Base-by-base conservation (phyloP, 2,888 invertebrate genomes). In the Hemistola chrysoprasaria region DNA sequence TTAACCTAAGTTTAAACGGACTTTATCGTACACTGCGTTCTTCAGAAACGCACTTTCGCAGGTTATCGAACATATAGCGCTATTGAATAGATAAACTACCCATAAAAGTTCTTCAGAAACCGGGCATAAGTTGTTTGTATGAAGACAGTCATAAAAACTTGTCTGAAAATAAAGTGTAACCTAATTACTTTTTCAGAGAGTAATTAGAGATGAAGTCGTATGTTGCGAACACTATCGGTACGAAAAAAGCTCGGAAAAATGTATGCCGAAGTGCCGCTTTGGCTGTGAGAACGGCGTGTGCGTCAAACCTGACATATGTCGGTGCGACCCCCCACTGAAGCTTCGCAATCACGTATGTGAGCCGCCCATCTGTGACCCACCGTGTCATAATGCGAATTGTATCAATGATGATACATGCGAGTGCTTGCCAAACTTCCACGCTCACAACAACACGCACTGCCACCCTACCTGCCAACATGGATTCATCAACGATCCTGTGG, bases 281-380 rank as follows among this genome's bases (percentile, higher is more conserved):
- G 61, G 53, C 0, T 90, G 90, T 50, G 33, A 34, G 0, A 53
- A 69, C 23, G 76, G 77, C 0, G 62, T 49, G 0, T 90, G 88
- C 46, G 40, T 61, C 0, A 56, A 53, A 0, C 70, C 73, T 0
- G 50, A 68, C 6, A 26, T 39, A 0, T 86, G 86, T 51, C 21
- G 36, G n/a, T 86, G 86, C 40, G 41, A 56, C 0, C 52, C 61
- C 0, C 74, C 74, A 0, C 54, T 57, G 6, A 16, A 37, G 1
- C 32, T 65, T 2, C 24, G 40, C n/a, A 53, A 52, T 3, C 37
- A 54, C 8, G 45, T 40, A 0, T 70, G 70, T 23, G 36, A 53
- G 1, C 53, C 53, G 5, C 80, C 85, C 0, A 48, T 59, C 0
- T 90, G 90, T 36, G 60, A 71, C 27, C 80, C 80, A 9, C 62